Evolutionary conservation across 2,888 invertebrate genomes (phyloP), one percentile per base, ranked within the genome.

Genomic region (Eristalinus aeneus): DNA sequence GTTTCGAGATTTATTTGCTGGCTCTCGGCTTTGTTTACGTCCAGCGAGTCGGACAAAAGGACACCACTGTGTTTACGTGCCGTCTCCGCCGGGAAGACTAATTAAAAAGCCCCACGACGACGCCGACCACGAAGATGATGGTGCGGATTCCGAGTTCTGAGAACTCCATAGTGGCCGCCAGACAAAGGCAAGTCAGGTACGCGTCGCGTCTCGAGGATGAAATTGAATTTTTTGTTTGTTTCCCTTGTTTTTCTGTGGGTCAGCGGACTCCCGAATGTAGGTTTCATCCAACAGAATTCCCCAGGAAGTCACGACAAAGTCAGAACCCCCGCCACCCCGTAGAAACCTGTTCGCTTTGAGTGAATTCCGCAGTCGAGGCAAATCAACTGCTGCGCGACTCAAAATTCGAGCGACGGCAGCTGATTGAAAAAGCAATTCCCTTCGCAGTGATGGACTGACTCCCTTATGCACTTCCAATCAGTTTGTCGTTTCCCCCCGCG

Each of bases 1-100:
- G 85, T 64, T 68, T 72, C 8, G 10, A 27, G 71, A 78, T 64
- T 83, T 64, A 79, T 74, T 64, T 74, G n/a, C 68, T 27, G 34
- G 9, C 20, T 27, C 27, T 36, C 39, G 12, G 53, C 32, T 61
- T 61, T 75, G 34, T n/a, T 67, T 75, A 10, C 31, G 34, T n/a
- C 10, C 9, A 27, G 5, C 16, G 16, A 69, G 11, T 11, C 22
- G 20, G 27, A 60, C 23, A 39, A 81, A 79, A 81, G 81, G 81
- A 81, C 60, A 69, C 16, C 32, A 64, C 5, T 27, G 58, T 80
- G 63, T 69, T 69, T 69, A 56, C 63, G 39, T 39, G 39, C n/a
- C 12, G 39, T 39, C 39, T 39, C 39, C 39, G 6, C n/a, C 12
- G 3, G 58, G 6, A 9, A 22, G 56, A 76, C 36, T 69, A 64